phyloP scores from a whole-genome alignment of 2,797 vertebrate genomes.

The Bradypodion pumilum region DNA sequence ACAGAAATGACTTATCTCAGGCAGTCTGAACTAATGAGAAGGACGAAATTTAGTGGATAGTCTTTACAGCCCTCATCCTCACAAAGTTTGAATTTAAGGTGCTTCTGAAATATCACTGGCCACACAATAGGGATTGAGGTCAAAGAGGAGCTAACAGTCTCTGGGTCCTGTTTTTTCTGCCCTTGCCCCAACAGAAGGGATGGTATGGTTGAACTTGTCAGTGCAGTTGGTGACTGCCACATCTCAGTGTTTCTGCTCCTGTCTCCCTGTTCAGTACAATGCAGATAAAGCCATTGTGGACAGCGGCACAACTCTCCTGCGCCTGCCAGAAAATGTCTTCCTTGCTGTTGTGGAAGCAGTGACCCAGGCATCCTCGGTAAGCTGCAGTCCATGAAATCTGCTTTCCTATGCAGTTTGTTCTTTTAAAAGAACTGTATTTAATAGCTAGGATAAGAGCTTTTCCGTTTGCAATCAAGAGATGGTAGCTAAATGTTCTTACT shows the following conservation, averaged over 20 bases:
- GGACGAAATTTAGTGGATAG: too few species aligned
- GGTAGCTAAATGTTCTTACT: background rate
- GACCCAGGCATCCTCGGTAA: constrained; percentile 86
- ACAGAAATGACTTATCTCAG: too few species aligned
- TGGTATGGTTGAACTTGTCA: background rate
- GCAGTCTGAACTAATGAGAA: too few species aligned
- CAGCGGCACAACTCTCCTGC: constrained; percentile 94
- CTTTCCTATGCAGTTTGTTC: background rate
- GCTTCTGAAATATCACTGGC: background rate
- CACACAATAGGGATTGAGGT: background rate
- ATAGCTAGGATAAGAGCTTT: background rate
- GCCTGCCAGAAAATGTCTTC: constrained; percentile 93
- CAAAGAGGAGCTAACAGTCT: background rate
- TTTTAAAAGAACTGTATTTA: constrained; percentile 2
- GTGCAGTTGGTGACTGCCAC: constrained; percentile 16
- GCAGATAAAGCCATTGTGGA: constrained; percentile 97
- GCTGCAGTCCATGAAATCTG: constrained; percentile 22
- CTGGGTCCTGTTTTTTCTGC: background rate
- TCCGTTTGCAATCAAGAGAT: constrained; percentile 6
- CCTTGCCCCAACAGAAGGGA: constrained; percentile 4
- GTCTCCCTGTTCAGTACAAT: constrained; percentile 83
- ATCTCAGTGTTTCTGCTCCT: constrained; percentile 23
- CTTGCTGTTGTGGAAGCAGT: constrained; percentile 89
- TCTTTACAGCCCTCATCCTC: too few species aligned
- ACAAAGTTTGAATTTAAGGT: background rate